Evolutionary conservation across 2,113 vertebrate genomes (phyloP).

Genomic region (Danionella cerebrum): DNA sequence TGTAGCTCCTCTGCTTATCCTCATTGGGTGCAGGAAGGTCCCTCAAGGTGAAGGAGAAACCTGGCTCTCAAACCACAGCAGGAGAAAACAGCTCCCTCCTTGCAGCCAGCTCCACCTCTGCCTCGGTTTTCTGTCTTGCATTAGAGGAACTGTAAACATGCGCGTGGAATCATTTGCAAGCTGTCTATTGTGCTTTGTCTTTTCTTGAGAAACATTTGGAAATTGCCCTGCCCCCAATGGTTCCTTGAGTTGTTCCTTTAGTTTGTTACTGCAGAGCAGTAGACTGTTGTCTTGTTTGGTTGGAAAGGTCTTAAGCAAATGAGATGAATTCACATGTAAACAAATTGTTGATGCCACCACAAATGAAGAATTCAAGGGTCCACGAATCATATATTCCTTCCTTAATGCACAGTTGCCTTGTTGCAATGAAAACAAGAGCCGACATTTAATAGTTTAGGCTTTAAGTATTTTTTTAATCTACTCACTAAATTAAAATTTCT

Average conservation of each 20-base stretch:
- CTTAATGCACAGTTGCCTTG: background rate
- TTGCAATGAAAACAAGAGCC: background rate
- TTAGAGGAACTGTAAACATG: background rate
- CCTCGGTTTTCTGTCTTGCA: conserved; percentile 7
- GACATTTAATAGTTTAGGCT: too few relatives aligned
- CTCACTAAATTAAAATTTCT: too few relatives aligned
- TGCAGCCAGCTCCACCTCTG: conserved; percentile 1
- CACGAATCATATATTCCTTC: background rate
- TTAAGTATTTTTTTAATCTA: too few relatives aligned
- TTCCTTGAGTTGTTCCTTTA: background rate
- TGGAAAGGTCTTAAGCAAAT: background rate
- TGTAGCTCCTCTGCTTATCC: background rate
- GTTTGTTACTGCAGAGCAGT: background rate
- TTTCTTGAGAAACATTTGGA: background rate
- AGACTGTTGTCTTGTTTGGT: background rate
- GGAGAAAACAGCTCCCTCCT: conserved; percentile 27
- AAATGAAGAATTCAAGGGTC: background rate
- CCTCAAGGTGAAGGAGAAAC: conserved; percentile 47
- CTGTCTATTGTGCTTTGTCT: background rate
- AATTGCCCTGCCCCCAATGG: background rate
- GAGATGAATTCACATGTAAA: background rate
- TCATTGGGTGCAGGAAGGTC: conserved; percentile 30
- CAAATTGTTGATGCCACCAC: background rate
- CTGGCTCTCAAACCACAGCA: conserved; percentile 38
- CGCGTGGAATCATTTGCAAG: background rate